Base-by-base conservation (phyloP, 2,888 invertebrate species). In the Mesoligia furuncula region DNA sequence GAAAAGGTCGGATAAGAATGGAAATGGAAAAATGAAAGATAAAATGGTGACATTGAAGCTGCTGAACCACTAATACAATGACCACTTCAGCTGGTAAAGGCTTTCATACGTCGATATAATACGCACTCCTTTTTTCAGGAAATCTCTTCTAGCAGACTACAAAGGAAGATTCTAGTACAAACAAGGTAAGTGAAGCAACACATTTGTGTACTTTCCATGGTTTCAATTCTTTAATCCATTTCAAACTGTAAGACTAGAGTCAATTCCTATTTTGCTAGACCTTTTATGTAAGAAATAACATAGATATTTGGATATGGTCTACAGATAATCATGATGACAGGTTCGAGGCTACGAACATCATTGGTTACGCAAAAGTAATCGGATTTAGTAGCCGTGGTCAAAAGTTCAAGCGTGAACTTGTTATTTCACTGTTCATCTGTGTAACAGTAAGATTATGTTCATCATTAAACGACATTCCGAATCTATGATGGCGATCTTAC, bases 371-470 rank as follows among this genome's bases (percentile, higher is more conserved):
- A 87, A 87, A 6, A 72, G 42, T 57, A 79, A 79, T 76, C 66
- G 54, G 66, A 80, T 86, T 84, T 69, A 78, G 76, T 61, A 64
- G 73, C 67, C 27, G 75, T 48, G 80, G 83, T 82, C 81, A 85
- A 66, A 79, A 79, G 84, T 80, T 86, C 80, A 86, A 84, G 67
- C 75, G 79, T 79, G 79, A 85, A 84, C 67, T 36, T 69, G 75
- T 84, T 79, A 85, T 85, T 82, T 79, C 78, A 86, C 79, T 73
- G 61, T 65, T 66, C 65, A 45, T 81, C 62, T 59, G 42, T 48
- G 31, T 59, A 54, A 69, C 36, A 81, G 45, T 66, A n/a, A 81
- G 57, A 54, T 36, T n/a, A 13, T 64, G 57, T 45, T 59, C 31
- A 31, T 59, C 2, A 76, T 76, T 31, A n/a, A 57, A 48, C 51